These are phyloP conservation scores for Rhogogaster chlorosoma DNA, from an alignment of 2,888 invertebrate genomes.

Conservation along the genomic window DNA sequence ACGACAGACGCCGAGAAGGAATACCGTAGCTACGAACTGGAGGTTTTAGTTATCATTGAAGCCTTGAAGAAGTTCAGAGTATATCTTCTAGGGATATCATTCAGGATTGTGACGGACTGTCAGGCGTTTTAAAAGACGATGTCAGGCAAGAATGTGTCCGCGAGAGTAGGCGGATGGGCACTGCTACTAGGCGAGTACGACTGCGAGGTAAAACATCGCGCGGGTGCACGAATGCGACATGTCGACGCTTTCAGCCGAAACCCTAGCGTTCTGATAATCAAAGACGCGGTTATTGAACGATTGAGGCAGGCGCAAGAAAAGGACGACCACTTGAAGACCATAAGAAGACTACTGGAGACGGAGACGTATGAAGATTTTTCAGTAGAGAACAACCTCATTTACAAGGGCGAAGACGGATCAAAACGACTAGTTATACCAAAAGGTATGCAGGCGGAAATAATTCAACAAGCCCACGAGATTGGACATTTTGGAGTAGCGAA, in stretches of 20 bases:
- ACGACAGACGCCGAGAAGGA: slow-evolving; percentile 55
- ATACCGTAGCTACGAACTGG: slow-evolving; percentile 58
- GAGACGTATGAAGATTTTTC: slow-evolving; percentile 13
- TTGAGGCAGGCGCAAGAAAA: slow-evolving; percentile 16
- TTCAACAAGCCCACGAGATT: slow-evolving; percentile 65
- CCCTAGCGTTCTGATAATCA: slow-evolving; percentile 32
- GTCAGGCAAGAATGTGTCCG: slow-evolving; percentile 9
- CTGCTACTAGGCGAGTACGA: slow-evolving; percentile 59
- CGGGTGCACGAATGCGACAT: slow-evolving; percentile 37
- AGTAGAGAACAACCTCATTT: not conserved
- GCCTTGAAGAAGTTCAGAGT: slow-evolving; percentile 25
- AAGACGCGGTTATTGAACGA: not conserved
- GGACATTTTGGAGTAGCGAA: slow-evolving; percentile 70
- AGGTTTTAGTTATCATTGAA: slow-evolving; percentile 33
- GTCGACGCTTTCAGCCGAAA: slow-evolving; percentile 46
- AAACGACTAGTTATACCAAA: slow-evolving; percentile 66
- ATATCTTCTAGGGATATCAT: slow-evolving; percentile 25
- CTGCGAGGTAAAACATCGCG: slow-evolving; percentile 33
- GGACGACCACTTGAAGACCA: not conserved
- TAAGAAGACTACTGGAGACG: slow-evolving; percentile 23
- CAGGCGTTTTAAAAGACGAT: slow-evolving; percentile 44
- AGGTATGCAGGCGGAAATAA: slow-evolving; percentile 68
- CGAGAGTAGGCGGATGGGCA: slow-evolving; percentile 43
- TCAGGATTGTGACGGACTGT: slow-evolving; percentile 50
- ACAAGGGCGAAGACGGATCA: slow-evolving; percentile 28